These are phyloP conservation scores for Euclidia mi DNA, from an alignment of 2,888 invertebrate genomes.

Conservation along the genomic window DNA sequence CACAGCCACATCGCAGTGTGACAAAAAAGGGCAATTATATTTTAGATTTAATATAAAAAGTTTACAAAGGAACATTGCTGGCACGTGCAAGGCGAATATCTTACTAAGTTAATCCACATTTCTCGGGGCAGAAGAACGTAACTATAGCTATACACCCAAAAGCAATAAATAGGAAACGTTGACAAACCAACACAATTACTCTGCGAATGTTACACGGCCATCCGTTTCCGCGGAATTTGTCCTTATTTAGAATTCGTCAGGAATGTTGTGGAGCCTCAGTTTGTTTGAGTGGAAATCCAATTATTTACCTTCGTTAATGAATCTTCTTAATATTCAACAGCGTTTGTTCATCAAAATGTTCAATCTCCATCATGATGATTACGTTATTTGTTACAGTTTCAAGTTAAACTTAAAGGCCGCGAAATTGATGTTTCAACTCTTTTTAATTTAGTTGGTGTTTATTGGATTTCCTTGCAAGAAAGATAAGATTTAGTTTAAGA, in stretches of 20 bases:
- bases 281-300: conserved; percentile 30
- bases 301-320: conserved; percentile 26
- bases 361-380: conserved; percentile 6
- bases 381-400: conserved; percentile 10
- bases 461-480: too few species aligned
- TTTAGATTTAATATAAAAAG: too few species aligned
- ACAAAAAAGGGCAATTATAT: too few species aligned
- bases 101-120: too few species aligned
- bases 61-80: too few species aligned
- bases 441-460: neutral
- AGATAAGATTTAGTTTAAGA: too few species aligned
- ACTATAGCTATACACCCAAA: neutral
- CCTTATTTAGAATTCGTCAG: conserved; percentile 31
- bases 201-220: conserved; percentile 13
- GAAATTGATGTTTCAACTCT: neutral
- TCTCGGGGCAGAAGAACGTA: too few species aligned
- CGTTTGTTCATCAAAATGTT: conserved; percentile 12
- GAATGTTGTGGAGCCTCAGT: conserved; percentile 27
- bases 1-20: too few species aligned
- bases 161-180: neutral
- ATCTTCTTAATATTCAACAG: conserved; percentile 26
- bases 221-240: conserved; percentile 12
- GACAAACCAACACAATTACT: conserved; percentile 10
- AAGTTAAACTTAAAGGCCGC: too few species aligned
- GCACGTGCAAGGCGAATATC: too few species aligned